A percentile compares a stretch with the other conserved stretches of the same genome.
Conservation (phyloP, 2,113 vertebrate species). For the Dinomys branickii region DNA sequence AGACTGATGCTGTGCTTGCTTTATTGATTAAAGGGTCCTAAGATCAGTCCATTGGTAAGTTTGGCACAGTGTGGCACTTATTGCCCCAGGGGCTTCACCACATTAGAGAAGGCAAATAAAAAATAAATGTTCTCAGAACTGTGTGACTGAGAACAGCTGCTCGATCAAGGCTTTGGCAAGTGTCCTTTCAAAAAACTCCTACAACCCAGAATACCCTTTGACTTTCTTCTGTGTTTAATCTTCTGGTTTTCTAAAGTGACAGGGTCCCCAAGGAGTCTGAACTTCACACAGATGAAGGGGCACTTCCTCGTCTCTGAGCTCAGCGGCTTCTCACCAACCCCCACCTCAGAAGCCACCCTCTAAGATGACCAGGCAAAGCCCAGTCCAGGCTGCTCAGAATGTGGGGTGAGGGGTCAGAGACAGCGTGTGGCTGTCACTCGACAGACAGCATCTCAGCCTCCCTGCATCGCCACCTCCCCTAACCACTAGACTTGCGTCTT, state of each 20-base stretch:
- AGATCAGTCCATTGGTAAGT: background rate
- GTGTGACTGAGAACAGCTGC: background rate
- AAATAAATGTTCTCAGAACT: background rate
- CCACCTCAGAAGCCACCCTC: background rate
- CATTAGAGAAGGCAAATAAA: background rate
- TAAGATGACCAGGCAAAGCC: background rate
- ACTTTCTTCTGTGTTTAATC: constrained; percentile 26
- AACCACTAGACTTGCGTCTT: constrained; percentile 36
- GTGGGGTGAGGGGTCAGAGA: background rate
- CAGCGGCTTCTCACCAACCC: background rate
- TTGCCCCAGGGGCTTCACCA: background rate
- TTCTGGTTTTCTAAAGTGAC: background rate
- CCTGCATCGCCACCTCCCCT: background rate
- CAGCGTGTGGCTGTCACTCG: background rate
- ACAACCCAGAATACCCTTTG: background rate
- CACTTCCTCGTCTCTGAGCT: background rate
- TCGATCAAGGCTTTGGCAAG: background rate
- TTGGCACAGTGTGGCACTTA: background rate
- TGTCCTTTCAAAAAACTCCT: background rate
- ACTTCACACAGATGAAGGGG: background rate
- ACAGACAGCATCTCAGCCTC: constrained; percentile 7
- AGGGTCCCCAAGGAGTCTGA: background rate
- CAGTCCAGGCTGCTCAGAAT: background rate
- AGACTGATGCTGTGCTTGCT: background rate
- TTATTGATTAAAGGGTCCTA: background rate